These are phyloP conservation scores for Criorhina ranunculi DNA, from an alignment of 2,888 invertebrate genomes.

Conservation along the genomic window DNA sequence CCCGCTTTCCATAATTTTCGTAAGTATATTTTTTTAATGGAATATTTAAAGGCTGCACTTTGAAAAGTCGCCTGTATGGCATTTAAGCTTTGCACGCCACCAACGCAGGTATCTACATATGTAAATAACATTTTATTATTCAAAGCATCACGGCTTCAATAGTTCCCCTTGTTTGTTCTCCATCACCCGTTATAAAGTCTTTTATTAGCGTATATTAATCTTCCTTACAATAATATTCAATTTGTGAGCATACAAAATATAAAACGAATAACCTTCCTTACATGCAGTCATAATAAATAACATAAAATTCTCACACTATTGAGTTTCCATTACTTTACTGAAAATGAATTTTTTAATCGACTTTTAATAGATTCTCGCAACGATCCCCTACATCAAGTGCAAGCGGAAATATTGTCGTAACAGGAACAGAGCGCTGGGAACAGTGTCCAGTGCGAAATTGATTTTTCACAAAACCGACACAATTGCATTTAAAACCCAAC, in stretches of 20 bases:
- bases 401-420: background rate
- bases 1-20: too few relatives aligned
- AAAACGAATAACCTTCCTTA: background rate
- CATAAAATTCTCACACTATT: slow-evolving; percentile 22
- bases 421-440: background rate
- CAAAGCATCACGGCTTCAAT: too few relatives aligned
- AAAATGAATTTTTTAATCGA: slow-evolving; percentile 63
- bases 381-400: slow-evolving; percentile 27
- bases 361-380: slow-evolving; percentile 50
- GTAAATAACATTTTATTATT: too few relatives aligned
- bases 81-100: too few relatives aligned
- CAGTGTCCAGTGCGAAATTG: background rate
- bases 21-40: too few relatives aligned
- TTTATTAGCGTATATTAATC: slow-evolving; percentile 8
- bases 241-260: background rate
- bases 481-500: slow-evolving; percentile 10
- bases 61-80: too few relatives aligned
- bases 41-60: too few relatives aligned
- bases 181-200: background rate
- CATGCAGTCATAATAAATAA: slow-evolving; percentile 5
- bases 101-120: too few relatives aligned
- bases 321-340: slow-evolving; percentile 18
- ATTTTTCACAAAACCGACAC: slow-evolving; percentile 11
- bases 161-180: background rate
- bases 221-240: background rate